These are phyloP conservation scores for Microtus richardsoni DNA, from an alignment of 2,113 vertebrate species.

Conservation along the genomic window DNA sequence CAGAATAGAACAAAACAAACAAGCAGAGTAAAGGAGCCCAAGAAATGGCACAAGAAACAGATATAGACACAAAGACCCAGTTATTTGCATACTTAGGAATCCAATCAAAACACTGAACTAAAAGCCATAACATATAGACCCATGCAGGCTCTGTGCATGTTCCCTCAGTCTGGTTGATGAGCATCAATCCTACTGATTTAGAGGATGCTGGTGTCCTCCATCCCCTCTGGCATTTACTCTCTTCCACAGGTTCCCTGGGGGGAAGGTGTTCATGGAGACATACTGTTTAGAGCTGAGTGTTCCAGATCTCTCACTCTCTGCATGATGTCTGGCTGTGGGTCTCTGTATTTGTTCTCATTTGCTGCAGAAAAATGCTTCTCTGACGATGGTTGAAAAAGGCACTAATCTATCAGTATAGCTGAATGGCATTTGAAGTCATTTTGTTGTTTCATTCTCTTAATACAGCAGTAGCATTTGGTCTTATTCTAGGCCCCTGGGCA, in stretches of 20 bases:
- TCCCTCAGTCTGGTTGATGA: not conserved
- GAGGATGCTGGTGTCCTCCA: not conserved
- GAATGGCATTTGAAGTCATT: not conserved
- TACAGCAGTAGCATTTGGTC: not conserved
- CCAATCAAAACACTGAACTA: too few species aligned
- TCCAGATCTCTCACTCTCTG: not conserved
- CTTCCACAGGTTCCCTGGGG: not conserved
- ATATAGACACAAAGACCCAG: not conserved
- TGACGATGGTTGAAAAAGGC: not conserved
- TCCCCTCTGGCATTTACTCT: not conserved
- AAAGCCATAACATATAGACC: not conserved
- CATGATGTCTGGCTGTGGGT: not conserved
- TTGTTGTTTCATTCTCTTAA: not conserved
- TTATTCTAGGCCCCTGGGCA: not conserved
- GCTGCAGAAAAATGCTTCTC: not conserved
- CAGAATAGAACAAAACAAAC: not conserved
- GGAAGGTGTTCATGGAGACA: not conserved
- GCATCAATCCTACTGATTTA: not conserved
- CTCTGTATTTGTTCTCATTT: not conserved
- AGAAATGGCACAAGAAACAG: not conserved
- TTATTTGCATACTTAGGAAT: not conserved
- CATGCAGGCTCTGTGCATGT: not conserved
- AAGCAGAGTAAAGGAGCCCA: not conserved
- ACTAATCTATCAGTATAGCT: too few species aligned
- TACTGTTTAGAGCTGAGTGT: not conserved